Base-by-base conservation (phyloP, 1,140 invertebrate genomes). In the Caenorhabditis briggsae region DNA sequence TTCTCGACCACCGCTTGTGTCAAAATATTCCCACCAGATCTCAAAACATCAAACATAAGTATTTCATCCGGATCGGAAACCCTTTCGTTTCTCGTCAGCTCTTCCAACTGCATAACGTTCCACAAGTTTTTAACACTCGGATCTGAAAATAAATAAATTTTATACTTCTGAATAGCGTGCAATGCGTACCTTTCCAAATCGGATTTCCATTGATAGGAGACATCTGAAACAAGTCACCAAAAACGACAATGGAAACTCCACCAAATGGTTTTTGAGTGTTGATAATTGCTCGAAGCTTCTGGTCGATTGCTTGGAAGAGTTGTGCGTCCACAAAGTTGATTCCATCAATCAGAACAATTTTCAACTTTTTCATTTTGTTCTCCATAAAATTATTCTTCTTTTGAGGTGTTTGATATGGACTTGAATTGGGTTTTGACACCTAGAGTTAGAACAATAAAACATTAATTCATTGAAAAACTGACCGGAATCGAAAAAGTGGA, bases 161-260 rank as follows among this genome's bases (percentile, higher is more conserved):
- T 58, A n/a, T n/a, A n/a, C n/a, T n/a, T n/a, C n/a, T n/a, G n/a
- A n/a, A n/a, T n/a, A n/a, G n/a, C n/a, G n/a, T n/a, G n/a, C n/a
- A n/a, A n/a, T n/a, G n/a, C n/a, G n/a, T n/a, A 58, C 56, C 56
- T n/a, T n/a, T 18, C 56, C 56, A 58, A 5, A 20, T 58, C 8
- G 56, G n/a, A n/a, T 16, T 8, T 20, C 56, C 56, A 58, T 20
- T 20, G 8, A 58, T n/a, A n/a, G n/a, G n/a, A n/a, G 16, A 8
- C n/a, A 58, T 58, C n/a, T 58, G 56, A 58, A n/a, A 58, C n/a
- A 58, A 58, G n/a, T 58, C 56, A 8, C 56, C 56, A 58, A 58
- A 58, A 3, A 58, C n/a, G 16, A 58, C n/a, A 3, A 58, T 18
- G n/a, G 56, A 20, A 16, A n/a, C n/a, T 58, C 56, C 56, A 5